phyloP scores from a whole-genome alignment of 1,140 invertebrate genomes.

The Phenacoccus solenopsis region DNA sequence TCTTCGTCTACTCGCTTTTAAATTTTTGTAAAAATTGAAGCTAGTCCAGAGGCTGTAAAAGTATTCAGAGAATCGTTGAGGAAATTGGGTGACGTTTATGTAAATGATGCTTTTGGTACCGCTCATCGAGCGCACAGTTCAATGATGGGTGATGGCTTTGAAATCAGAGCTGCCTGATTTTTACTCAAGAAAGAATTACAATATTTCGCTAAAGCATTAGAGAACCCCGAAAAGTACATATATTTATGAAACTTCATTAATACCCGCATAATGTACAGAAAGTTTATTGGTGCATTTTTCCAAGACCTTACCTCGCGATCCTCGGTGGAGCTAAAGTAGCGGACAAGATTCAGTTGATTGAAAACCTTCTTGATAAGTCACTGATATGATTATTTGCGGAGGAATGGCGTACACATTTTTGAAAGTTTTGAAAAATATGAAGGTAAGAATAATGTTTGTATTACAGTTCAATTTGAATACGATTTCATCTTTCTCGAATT shows the following conservation, averaged over 20 bases:
- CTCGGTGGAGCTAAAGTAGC: slow-evolving; percentile 74
- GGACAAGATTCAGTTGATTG: slow-evolving; percentile 97
- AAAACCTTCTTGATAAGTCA: slow-evolving; percentile 93
- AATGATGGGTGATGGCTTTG: slow-evolving; percentile 80
- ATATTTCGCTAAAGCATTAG: slow-evolving; percentile 96
- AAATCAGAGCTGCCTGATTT: slow-evolving; percentile 83
- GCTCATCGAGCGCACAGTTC: slow-evolving; percentile 95
- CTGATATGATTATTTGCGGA: slow-evolving; percentile 99
- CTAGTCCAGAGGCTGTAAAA: slow-evolving; percentile 62
- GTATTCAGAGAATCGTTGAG: slow-evolving; percentile 78
- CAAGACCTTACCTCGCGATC: slow-evolving; percentile 25
- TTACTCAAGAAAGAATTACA: slow-evolving; percentile 93
- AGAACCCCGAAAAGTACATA: slow-evolving; percentile 71
- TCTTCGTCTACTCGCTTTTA: neutral
- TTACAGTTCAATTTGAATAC: no score
- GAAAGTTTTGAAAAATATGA: slow-evolving; percentile 84
- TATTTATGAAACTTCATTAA: no score
- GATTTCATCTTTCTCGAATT: slow-evolving; percentile 22
- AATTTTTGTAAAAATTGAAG: slow-evolving; percentile 55
- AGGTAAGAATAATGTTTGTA: no score
- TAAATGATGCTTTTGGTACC: slow-evolving; percentile 99
- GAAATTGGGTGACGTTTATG: slow-evolving; percentile 92
- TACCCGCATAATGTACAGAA: no score
- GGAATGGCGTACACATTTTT: slow-evolving; percentile 99
- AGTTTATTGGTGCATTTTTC: slow-evolving; percentile 9